Evolutionary conservation across 2,888 invertebrate genomes (phyloP), one percentile per base, ranked within the genome.

Genomic region (Drosophila rubida): DNA sequence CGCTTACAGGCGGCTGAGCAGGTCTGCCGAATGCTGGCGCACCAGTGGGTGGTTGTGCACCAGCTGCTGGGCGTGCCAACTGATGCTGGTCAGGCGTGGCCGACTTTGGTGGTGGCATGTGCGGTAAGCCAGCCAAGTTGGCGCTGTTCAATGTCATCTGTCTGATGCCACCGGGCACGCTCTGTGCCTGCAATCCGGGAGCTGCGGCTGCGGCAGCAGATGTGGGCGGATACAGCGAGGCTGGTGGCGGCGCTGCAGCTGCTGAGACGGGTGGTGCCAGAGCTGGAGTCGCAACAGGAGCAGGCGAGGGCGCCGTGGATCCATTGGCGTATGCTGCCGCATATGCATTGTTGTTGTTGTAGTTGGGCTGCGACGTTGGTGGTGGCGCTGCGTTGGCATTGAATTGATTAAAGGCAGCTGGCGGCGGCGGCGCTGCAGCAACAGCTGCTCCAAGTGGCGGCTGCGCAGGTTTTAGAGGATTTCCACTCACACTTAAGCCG

Each of bases 101-200:
- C 22, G 83, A 16, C 50, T 87, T 90, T 22, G 85, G 83, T 49
- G 91, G 90, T 14, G 91, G 92, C 91, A 91, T 91, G 48, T 92
- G 91, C 7, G 92, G 91, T 74, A 91, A 75, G 4, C 75, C 92
- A 50, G 89, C 85, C 61, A 90, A 69, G 49, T 67, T 88, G 39
- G 87, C 84, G 50, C 90, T 91, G 48, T 89, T 90, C 5, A 91
- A 69, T 23, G 86, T 88, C 91, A 91, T 91, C 79, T 91, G 91
- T 58, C 88, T 83, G 0, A 74, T 70, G 5, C 87, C 86, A 42
- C 83, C 78, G 11, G 84, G 61, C 19, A 86, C 78, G 50, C 82
- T 80, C 63, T 91, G 91, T 8, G 75, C 73, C 42, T 60, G 35
- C 11, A 60, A 39, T 2, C 45, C 58, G n/a, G 76, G 44, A 4